Percentiles rank a stretch among this genome's conserved stretches.
Conservation (phyloP, 1,140 invertebrate species). For the Panagrolaimus sp. region DNA sequence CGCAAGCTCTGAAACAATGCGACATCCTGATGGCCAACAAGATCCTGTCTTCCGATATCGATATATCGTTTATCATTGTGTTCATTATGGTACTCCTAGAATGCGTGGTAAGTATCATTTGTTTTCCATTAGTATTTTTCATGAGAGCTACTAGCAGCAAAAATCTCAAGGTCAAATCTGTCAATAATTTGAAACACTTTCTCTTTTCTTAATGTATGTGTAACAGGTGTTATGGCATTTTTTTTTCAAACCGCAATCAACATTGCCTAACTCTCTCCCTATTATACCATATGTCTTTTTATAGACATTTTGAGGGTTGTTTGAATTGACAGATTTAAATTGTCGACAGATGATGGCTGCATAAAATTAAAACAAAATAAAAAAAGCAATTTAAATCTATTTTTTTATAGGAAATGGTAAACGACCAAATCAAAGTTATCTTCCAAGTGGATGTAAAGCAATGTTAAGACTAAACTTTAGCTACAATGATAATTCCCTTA, state of each 20-base stretch:
- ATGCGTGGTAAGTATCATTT: slow-evolving; percentile 40
- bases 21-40: slow-evolving; percentile 31
- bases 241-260: neutral
- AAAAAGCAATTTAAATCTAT: neutral
- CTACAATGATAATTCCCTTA: neutral
- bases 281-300: no score
- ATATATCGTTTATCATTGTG: slow-evolving; percentile 55
- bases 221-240: slow-evolving; percentile 18
- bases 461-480: slow-evolving; percentile 53
- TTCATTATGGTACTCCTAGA: slow-evolving; percentile 47
- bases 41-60: slow-evolving; percentile 41
- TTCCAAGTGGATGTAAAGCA: slow-evolving; percentile 51
- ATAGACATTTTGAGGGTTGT: no score
- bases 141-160: no score
- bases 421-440: slow-evolving; percentile 53
- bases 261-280: no score
- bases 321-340: no score
- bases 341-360: neutral
- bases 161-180: slow-evolving; percentile 11
- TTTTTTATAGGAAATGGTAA: slow-evolving; percentile 50
- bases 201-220: slow-evolving; percentile 12
- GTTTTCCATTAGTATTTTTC: no score
- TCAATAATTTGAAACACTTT: neutral
- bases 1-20: slow-evolving; percentile 46
- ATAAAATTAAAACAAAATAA: neutral